Evolutionary conservation across 2,113 vertebrate species (phyloP), one percentile per base, ranked within the genome.

Genomic region (Anguilla japonica): DNA sequence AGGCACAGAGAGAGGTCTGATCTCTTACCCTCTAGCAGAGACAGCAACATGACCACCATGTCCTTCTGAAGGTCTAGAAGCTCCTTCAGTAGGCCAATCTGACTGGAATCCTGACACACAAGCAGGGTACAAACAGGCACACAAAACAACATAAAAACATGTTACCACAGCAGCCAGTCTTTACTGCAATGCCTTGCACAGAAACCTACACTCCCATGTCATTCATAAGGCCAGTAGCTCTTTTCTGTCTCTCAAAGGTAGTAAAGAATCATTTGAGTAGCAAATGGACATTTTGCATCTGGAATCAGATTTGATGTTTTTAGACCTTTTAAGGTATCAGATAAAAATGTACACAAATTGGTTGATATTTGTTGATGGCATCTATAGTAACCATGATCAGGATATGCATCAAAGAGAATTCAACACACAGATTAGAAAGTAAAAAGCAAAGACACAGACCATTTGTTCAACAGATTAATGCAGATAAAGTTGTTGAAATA

Each of bases 1-100:
- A 20, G 15, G 50, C 63, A 5, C n/a, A 16, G 8, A n/a, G 15
- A 43, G 63, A 6, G n/a, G 16, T 56, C 16, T 46, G 82, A 82
- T 80, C 60, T 53, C 89, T 87, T 93, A 97, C 97, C 97, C 94
- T 97, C 97, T 16, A 99, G 95, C 0, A 99, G 95, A 0, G 98
- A 99, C 89, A 99, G 95, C 86, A 99, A 90, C 98, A 99, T 99
- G 87, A 99, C 98, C 46, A 99, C 98, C 98, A 99, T 99, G 92
- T 99, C 98, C 91, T 99, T 99, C 94, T 99, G 98, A 7, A 99
- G 94, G 84, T 99, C 98, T 91, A 99, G 91, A 82, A 99, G 95
- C 90, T 99, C 98, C 93, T 99, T 99, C 92, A 99, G 91, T 78
- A 99, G 95, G 29, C 95, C 97, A 1, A 99, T 98, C 88, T 99